Evolutionary conservation across 2,888 invertebrate genomes (phyloP).

Genomic region (Dryomyza anilis): DNA sequence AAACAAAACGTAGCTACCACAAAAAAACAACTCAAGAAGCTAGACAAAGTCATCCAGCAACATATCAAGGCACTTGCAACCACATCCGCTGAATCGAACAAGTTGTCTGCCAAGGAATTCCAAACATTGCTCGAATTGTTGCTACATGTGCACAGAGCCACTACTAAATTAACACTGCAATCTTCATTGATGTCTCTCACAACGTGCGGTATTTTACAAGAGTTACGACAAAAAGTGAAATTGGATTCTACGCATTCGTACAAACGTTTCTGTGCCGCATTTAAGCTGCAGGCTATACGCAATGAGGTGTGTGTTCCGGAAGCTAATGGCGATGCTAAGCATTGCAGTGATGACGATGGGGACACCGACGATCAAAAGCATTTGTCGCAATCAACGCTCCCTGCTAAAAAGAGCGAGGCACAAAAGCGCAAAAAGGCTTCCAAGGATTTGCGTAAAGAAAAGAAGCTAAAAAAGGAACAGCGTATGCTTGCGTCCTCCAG

Average conservation of each 20-base stretch:
- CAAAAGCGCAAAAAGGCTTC: constrained; percentile 32
- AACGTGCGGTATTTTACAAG: constrained; percentile 37
- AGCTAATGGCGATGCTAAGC: constrained; percentile 1
- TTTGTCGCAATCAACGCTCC: background rate
- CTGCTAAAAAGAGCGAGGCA: constrained; percentile 5
- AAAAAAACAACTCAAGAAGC: constrained; percentile 38
- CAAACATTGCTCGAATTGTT: constrained; percentile 43
- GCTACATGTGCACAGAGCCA: constrained; percentile 38
- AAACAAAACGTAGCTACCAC: constrained; percentile 37
- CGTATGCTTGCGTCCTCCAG: constrained; percentile 47
- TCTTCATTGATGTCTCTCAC: constrained; percentile 27
- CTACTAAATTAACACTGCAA: constrained; percentile 36
- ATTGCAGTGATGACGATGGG: background rate
- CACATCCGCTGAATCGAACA: constrained; percentile 4
- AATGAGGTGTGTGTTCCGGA: constrained; percentile 25
- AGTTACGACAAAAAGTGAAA: constrained; percentile 41
- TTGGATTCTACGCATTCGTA: constrained; percentile 42
- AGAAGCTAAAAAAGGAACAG: constrained; percentile 48
- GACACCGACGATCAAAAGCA: constrained; percentile 20
- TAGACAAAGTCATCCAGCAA: constrained; percentile 40
- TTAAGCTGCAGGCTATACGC: constrained; percentile 38
- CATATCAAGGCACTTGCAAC: constrained; percentile 36
- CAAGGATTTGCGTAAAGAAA: constrained; percentile 40
- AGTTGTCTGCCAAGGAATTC: constrained; percentile 45
- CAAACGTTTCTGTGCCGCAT: constrained; percentile 43